A percentile compares a stretch with the other conserved stretches of the same genome.
phyloP scores from a whole-genome alignment of 64 coral and sea anemone species.

The Montipora capricornis region DNA sequence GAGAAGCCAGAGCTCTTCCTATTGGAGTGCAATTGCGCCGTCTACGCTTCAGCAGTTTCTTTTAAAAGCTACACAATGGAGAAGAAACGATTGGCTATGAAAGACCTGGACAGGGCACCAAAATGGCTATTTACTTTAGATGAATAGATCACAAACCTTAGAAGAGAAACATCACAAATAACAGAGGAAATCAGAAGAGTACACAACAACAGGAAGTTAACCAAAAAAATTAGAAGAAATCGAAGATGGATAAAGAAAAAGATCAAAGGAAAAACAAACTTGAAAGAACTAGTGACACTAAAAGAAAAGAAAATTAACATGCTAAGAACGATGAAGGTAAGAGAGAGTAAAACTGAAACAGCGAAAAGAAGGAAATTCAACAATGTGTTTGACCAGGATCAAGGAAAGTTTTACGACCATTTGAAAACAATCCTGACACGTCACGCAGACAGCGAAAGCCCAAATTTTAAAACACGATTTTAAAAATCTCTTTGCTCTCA shows the following conservation, averaged over 20 bases:
- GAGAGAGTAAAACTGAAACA: not conserved
- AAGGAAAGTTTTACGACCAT: constrained; percentile 30
- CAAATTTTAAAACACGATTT: no score
- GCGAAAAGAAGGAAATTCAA: constrained; percentile 4
- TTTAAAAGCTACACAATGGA: constrained; percentile 5
- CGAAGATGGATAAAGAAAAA: constrained; percentile 17
- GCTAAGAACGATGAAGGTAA: not conserved
- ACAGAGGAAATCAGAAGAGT: not conserved
- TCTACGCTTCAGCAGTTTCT: constrained; percentile 23
- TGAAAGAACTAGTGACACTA: constrained; percentile 17
- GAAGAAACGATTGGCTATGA: not conserved
- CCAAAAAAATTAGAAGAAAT: not conserved
- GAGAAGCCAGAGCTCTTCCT: not conserved
- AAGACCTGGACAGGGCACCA: not conserved
- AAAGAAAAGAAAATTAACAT: constrained; percentile 33
- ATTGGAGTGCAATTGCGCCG: constrained; percentile 17
- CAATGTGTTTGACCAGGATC: constrained; percentile 10
- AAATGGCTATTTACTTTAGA: constrained; percentile 1
- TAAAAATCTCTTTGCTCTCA: no score
- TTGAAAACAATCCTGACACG: not conserved
- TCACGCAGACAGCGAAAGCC: no score
- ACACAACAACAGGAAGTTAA: not conserved
- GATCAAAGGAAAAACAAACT: not conserved
- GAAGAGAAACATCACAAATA: not conserved
- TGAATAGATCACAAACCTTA: constrained; percentile 6